A percentile compares a stretch with the other conserved stretches of the same genome.
Evolutionary conservation across 2,797 vertebrate genomes (phyloP).

Genomic region (Buceros bicornis): DNA sequence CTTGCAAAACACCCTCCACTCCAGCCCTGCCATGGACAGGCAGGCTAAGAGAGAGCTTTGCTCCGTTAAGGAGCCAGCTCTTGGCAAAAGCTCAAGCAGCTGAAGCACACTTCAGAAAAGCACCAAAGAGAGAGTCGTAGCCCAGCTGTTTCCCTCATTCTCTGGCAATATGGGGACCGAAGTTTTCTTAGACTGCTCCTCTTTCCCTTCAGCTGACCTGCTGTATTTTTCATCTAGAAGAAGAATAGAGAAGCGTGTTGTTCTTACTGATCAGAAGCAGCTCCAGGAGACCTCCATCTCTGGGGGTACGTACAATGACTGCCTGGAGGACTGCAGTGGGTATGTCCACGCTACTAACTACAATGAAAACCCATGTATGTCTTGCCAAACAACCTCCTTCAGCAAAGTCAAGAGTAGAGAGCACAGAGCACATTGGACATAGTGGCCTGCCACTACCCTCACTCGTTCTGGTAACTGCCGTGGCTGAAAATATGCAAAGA

Average conservation of each 20-base stretch:
- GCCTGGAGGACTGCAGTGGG: background rate
- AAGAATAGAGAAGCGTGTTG: background rate
- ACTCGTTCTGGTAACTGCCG: background rate
- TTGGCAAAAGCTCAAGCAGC: conserved; percentile 19
- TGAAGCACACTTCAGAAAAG: conserved; percentile 10
- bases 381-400: background rate
- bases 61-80: background rate
- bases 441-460: background rate
- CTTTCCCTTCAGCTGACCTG: background rate
- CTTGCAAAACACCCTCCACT: background rate
- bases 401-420: background rate
- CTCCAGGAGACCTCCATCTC: background rate
- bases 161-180: background rate
- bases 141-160: conserved; percentile 3
- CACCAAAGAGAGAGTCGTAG: background rate
- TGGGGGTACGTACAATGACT: rapidly evolving
- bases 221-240: background rate
- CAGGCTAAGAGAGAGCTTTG: background rate
- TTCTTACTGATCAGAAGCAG: background rate
- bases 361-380: background rate
- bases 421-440: rapidly evolving
- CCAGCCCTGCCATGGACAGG: background rate
- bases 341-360: rapidly evolving
- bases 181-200: background rate
- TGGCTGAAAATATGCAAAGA: background rate